Evolutionary conservation across 1,140 invertebrate species (phyloP), one percentile per base, ranked within the genome.

Genomic region (Dendroctonus valens): DNA sequence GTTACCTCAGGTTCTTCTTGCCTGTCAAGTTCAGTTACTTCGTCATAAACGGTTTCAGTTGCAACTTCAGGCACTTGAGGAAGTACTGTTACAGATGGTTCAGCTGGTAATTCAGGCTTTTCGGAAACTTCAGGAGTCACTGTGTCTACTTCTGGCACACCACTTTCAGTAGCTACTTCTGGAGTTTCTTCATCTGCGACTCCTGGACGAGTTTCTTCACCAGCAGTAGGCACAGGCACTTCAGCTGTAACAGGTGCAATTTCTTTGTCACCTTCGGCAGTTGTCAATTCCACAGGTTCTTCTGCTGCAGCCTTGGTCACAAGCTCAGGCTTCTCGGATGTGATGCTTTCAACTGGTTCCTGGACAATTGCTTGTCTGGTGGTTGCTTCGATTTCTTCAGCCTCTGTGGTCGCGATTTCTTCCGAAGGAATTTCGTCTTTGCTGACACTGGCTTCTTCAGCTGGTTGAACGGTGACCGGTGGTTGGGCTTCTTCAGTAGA

Each of bases 21-120:
- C 12, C 9, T 11, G 9, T 11, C 44, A 12, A 12, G 9, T 46
- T 9, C 12, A 39, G 38, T 48, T 55, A n/a, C 41, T 41, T 26
- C 40, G 39, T 11, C 26, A n/a, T 38, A 40, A 48, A 57, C 26
- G 50, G 44, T 39, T 53, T 11, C 41, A 11, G 66, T 51, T 2
- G 8, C 65, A 8, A 40, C 59, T 39, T 52, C 68, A 39, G 26
- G 37, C 46, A 37, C 40, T 59, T 40, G 38, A 53, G 42, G 58
- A 55, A 26, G 26, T 26, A 26, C 26, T 26, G 26, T 26, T 26
- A 14, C 44, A 11, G 44, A 2, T 9, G 44, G 12, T 46, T 46
- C 44, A 46, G 44, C 4, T 46, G 39, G 41, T n/a, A 37, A 42
- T 59, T 59, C 51, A 42, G 53, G 37, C 7, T 12, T 15, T 65